Evolutionary conservation across 2,888 invertebrate species (phyloP).

Genomic region (Pseudolycoriella hygida): DNA sequence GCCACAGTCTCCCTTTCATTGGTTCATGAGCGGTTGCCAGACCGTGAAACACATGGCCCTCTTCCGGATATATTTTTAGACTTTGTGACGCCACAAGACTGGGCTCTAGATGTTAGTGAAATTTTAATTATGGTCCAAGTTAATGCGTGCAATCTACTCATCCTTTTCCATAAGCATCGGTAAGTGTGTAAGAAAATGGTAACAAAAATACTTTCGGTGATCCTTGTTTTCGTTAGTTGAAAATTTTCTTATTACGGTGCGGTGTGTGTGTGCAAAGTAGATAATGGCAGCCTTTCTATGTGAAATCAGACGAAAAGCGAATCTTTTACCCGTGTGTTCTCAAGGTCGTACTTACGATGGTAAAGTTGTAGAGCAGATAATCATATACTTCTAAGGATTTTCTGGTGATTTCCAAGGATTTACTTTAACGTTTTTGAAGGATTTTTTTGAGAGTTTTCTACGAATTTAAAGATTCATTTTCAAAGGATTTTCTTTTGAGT

Average conservation of each 20-base stretch:
- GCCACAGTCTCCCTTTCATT: slow-evolving; percentile 59
- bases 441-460: too few species aligned
- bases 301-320: too few species aligned
- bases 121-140: slow-evolving; percentile 70
- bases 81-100: slow-evolving; percentile 52
- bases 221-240: neutral
- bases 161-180: slow-evolving; percentile 77
- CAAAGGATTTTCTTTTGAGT: too few species aligned
- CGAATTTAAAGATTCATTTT: slow-evolving; percentile 5
- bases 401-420: too few species aligned
- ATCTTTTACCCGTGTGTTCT: too few species aligned
- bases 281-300: neutral
- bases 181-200: slow-evolving; percentile 16
- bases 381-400: too few species aligned
- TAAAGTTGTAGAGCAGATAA: too few species aligned
- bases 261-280: neutral
- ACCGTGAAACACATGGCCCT: slow-evolving; percentile 51
- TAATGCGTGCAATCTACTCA: slow-evolving; percentile 54
- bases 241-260: neutral
- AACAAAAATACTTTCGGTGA: too few species aligned
- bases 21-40: slow-evolving; percentile 76
- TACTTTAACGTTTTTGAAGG: too few species aligned
- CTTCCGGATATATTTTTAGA: slow-evolving; percentile 72
- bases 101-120: slow-evolving; percentile 72
- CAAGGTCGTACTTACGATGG: too few species aligned